Base-by-base conservation (phyloP, 2,113 vertebrate genomes). In the Marcusenius ussheri region DNA sequence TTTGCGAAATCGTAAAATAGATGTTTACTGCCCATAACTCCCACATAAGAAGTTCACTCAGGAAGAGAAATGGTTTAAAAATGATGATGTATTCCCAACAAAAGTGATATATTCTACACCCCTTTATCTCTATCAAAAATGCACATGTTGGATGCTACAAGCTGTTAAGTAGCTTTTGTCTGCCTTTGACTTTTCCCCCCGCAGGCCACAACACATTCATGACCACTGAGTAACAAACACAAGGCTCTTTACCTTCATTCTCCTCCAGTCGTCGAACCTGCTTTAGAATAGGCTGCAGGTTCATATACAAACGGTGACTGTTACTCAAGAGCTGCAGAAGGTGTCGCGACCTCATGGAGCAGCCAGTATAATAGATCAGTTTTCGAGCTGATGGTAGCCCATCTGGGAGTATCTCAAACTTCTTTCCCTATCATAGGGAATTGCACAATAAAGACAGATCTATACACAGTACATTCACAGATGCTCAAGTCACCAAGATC, bases 291-390 rank as follows among this genome's bases (percentile, higher is more conserved):
- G 98, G 98, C 94, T 99, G 98, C 92, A 99, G 96, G 93, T 99
- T 99, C 98, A 99, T 99, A 95, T 98, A 98, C 91, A 99, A 97
- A 13, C 98, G 96, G 92, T 99, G 98, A 95, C 98, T 99, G 95
- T 97, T 98, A 95, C 98, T 99, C 87, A 99, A 97, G 83, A 99
- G 97, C 93, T 99, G 98, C 89, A 99, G 96, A 90, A 99, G 97
- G 94, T 99, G 98, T 1, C 98, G 95, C 42, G 98, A 99, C 89
- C 98, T 97, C 91, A 95, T 19, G 0, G 98, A 97, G 91, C 98
- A 99, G 42, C 98, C 98, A 0, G 98, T 99, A 95, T 99, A 99
- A 94, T 99, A 99, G 83, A 97, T 98, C 92, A 99, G 97, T 89
- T 99, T 99, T 56, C 98, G 95, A 80, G 98, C 98, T 0, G 98